These are phyloP conservation scores for Stenodema calcarata DNA, from an alignment of 2,888 invertebrate species.

Conservation along the genomic window DNA sequence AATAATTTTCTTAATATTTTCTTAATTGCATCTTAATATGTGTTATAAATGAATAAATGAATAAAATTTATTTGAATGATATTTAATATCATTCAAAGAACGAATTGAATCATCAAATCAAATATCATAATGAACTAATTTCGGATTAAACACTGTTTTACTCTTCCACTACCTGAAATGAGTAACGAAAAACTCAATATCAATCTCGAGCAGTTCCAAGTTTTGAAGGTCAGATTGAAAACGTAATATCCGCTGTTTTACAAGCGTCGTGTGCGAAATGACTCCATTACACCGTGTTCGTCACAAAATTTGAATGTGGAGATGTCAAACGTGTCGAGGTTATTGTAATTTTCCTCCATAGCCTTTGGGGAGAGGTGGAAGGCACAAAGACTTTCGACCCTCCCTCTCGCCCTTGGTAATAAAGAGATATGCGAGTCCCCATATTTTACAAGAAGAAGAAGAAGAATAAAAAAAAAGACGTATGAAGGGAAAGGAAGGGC, in stretches of 20 bases:
- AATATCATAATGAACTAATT: too few species aligned
- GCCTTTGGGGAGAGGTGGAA: not conserved
- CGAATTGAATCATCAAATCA: too few species aligned
- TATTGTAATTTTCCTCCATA: slow-evolving; percentile 33
- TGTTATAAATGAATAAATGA: too few species aligned
- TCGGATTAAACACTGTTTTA: too few species aligned
- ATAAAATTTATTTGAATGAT: too few species aligned
- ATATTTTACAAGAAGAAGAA: slow-evolving; percentile 31
- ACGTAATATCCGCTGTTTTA: not conserved
- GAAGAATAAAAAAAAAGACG: not conserved
- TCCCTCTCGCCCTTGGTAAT: not conserved
- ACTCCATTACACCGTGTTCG: slow-evolving; percentile 22
- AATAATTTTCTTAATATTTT: too few species aligned
- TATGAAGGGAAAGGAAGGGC: not conserved
- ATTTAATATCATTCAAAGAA: too few species aligned
- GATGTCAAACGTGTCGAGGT: not conserved
- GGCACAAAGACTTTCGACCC: slow-evolving; percentile 30
- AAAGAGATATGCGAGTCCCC: slow-evolving; percentile 45
- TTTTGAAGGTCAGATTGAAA: not conserved
- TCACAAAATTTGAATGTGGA: not conserved
- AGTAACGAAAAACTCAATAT: too few species aligned
- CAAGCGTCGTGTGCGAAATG: not conserved
- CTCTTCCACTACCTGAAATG: too few species aligned
- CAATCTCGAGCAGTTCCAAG: not conserved
- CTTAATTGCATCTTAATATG: too few species aligned